phyloP scores from a whole-genome alignment of 2,113 vertebrate species.

The Kobus ellipsiprymnus region DNA sequence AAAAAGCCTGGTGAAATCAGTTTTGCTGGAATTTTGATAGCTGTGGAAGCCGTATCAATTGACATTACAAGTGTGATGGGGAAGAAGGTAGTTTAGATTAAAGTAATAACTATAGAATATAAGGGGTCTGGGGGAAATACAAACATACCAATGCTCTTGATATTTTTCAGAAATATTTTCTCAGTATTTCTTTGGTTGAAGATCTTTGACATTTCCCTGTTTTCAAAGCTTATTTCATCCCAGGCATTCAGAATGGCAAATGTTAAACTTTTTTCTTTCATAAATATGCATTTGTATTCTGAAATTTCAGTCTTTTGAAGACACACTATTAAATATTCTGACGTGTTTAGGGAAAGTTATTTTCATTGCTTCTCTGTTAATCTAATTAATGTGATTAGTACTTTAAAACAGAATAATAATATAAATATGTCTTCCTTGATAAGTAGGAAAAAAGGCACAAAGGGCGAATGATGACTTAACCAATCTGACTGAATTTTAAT shows the following conservation, averaged over 20 bases:
- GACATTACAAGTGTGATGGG: neutral
- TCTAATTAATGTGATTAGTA: neutral
- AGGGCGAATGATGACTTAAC: neutral
- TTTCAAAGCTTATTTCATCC: neutral
- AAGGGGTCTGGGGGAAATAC: neutral
- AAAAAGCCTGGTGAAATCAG: neutral
- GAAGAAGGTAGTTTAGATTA: neutral
- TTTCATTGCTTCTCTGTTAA: constrained; percentile 7
- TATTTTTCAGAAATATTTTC: neutral
- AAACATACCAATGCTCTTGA: neutral
- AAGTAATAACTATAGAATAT: neutral
- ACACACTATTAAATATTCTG: neutral
- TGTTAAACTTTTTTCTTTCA: neutral
- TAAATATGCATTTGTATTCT: neutral
- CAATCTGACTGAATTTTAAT: neutral
- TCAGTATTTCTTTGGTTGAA: neutral
- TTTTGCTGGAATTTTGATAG: neutral
- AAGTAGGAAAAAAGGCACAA: neutral
- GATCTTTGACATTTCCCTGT: neutral
- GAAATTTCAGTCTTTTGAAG: neutral
- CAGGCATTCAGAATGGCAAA: neutral
- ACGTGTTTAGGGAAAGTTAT: neutral
- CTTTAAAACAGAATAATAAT: neutral
- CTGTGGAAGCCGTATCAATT: neutral
- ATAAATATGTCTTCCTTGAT: neutral